Percentiles rank a stretch among this genome's conserved stretches.
phyloP scores from a whole-genome alignment of 2,888 invertebrate species.

The Gymnocheta viridis region DNA sequence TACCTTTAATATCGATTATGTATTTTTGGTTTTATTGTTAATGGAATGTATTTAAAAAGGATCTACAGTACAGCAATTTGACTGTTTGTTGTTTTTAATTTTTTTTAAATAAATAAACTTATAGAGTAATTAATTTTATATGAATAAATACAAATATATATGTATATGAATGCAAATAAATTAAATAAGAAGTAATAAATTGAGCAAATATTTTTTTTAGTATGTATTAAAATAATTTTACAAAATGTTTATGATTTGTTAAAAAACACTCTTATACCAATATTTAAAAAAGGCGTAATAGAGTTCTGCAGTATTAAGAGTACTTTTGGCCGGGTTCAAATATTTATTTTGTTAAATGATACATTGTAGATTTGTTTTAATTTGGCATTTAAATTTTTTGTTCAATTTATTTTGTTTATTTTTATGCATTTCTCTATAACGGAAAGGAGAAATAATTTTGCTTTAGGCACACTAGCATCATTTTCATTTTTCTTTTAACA shows the following conservation, averaged over 20 bases:
- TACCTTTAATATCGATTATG: slow-evolving; percentile 65
- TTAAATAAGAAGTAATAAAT: slow-evolving; percentile 49
- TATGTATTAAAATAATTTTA: slow-evolving; percentile 15
- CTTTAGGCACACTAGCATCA: slow-evolving; percentile 67
- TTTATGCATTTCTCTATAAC: slow-evolving; percentile 25
- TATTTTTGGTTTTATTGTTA: slow-evolving; percentile 34
- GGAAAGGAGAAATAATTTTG: slow-evolving; percentile 48
- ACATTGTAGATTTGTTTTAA: slow-evolving; percentile 3
- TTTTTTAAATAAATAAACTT: slow-evolving; percentile 20
- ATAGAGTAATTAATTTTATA: slow-evolving; percentile 19
- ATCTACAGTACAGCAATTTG: slow-evolving; percentile 39
- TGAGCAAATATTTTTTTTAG: slow-evolving; percentile 56
- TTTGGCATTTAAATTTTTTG: slow-evolving; percentile 51
- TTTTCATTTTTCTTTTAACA: slow-evolving; percentile 42
- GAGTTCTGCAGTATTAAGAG: slow-evolving; percentile 23
- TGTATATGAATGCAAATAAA: slow-evolving; percentile 29
- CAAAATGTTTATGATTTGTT: slow-evolving; percentile 18
- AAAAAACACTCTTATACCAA: slow-evolving; percentile 44
- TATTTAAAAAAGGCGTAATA: neutral
- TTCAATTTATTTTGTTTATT: slow-evolving; percentile 38
- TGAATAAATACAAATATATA: slow-evolving; percentile 30
- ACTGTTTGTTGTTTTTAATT: neutral
- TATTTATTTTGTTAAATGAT: slow-evolving; percentile 1
- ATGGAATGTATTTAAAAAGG: slow-evolving; percentile 24
- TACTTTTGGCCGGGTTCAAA: slow-evolving; percentile 43